These are phyloP conservation scores for Microtus pennsylvanicus DNA, from an alignment of 2,113 vertebrate species.

Conservation along the genomic window DNA sequence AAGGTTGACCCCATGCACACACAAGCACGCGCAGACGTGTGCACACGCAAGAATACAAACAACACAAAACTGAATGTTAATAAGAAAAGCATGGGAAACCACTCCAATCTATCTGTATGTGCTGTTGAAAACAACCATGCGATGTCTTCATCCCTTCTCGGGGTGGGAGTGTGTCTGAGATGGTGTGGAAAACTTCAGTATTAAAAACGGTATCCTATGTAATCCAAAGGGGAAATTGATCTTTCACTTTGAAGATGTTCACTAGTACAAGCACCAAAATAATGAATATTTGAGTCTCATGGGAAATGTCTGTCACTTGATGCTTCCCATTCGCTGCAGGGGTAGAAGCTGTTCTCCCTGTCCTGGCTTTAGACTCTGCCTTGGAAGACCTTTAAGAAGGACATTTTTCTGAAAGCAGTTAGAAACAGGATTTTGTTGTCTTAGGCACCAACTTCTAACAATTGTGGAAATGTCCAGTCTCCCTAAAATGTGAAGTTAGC, in stretches of 20 bases:
- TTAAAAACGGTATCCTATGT: conserved; percentile 70
- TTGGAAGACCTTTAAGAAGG: not conserved
- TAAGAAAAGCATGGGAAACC: not conserved
- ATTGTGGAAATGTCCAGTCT: not conserved
- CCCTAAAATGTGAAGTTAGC: not conserved
- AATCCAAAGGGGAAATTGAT: conserved; percentile 74
- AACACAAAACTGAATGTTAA: not conserved
- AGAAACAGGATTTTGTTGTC: conserved; percentile 26
- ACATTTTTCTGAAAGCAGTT: conserved; percentile 20
- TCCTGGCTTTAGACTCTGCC: not conserved
- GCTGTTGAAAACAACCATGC: conserved; percentile 27
- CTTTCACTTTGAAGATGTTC: conserved; percentile 62
- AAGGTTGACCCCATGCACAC: not conserved
- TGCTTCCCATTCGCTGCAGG: not conserved
- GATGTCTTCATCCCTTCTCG: not conserved
- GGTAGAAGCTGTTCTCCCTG: not conserved
- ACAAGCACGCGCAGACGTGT: not conserved
- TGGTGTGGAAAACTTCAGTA: conserved; percentile 64
- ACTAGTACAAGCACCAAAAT: conserved; percentile 57
- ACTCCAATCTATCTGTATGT: conserved; percentile 25
- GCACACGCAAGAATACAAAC: not conserved
- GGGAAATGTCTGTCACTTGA: conserved; percentile 40
- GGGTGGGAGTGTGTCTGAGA: not conserved
- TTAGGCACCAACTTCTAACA: not conserved
- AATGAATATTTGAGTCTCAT: conserved; percentile 56